Conservation (phyloP, 2,797 vertebrate species). For the Rhabdomys pumilio region DNA sequence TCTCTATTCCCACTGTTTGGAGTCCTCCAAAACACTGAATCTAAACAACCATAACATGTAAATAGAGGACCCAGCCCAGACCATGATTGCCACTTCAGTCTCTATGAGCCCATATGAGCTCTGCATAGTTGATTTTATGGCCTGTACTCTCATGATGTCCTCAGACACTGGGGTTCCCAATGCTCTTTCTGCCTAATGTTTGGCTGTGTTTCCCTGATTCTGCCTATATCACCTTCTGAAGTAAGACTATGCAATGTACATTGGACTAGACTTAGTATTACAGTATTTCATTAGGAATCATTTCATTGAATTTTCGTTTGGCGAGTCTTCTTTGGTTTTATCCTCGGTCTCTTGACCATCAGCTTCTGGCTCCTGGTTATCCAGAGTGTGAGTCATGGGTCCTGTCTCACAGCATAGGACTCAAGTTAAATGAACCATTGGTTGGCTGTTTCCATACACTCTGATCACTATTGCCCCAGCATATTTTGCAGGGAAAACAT, state of each 20-base stretch:
- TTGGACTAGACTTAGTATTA: background rate
- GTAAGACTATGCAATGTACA: background rate
- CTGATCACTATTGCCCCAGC: background rate
- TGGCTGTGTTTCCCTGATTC: background rate
- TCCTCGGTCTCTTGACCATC: background rate
- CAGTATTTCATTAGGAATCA: background rate
- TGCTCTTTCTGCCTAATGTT: background rate
- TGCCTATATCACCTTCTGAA: background rate
- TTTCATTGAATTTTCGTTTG: background rate
- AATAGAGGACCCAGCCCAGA: background rate
- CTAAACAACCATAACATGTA: background rate
- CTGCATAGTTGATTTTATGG: background rate
- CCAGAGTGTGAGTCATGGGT: background rate
- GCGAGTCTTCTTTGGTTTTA: background rate
- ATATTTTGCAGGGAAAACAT: background rate
- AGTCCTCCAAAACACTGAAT: background rate
- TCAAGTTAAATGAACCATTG: background rate
- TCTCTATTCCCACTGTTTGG: background rate
- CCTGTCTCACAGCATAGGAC: background rate
- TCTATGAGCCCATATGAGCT: background rate
- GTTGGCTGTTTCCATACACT: background rate
- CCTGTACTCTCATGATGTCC: background rate
- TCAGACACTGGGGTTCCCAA: background rate
- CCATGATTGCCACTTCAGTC: background rate
- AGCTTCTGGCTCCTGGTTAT: background rate